A percentile compares a stretch with the other conserved stretches of the same genome.
These are phyloP conservation scores for Glyphotaelius pellucidus DNA, from an alignment of 2,888 invertebrate genomes.

Conservation along the genomic window DNA sequence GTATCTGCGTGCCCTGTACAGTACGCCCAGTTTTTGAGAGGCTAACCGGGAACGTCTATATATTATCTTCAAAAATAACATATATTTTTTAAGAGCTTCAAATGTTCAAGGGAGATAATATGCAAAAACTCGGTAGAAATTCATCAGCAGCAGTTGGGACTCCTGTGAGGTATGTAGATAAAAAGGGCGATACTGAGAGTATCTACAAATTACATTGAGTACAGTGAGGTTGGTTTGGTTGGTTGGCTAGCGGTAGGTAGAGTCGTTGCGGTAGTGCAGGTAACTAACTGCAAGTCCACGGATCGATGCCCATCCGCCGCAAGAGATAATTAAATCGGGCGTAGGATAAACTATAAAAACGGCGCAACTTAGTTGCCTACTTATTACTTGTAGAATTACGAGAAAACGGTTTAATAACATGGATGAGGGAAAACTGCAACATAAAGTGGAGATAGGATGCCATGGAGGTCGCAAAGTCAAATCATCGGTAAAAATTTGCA, in stretches of 20 bases:
- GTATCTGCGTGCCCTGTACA: too few relatives aligned
- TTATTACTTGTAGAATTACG: background rate
- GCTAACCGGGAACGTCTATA: too few relatives aligned
- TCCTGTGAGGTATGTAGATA: too few relatives aligned
- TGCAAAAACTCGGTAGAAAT: too few relatives aligned
- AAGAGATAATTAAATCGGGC: background rate
- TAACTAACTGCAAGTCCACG: conserved; percentile 31
- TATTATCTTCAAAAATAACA: too few relatives aligned
- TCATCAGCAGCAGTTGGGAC: too few relatives aligned
- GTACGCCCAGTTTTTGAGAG: too few relatives aligned
- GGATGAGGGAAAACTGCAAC: background rate
- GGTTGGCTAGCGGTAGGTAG: background rate
- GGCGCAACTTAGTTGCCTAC: background rate
- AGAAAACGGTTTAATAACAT: background rate
- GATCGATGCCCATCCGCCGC: conserved; percentile 3
- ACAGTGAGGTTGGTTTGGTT: background rate
- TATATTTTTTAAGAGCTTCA: too few relatives aligned
- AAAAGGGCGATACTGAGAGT: too few relatives aligned
- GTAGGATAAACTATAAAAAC: background rate
- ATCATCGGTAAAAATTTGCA: too few relatives aligned
- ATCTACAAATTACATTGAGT: too few relatives aligned
- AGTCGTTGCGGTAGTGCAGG: background rate
- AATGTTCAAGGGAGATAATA: too few relatives aligned
- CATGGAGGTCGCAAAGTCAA: background rate
- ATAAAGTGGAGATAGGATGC: background rate